Evolutionary conservation across 2,888 invertebrate species (phyloP), one percentile per base, ranked within the genome.

Genomic region (Ectobius pallidus): DNA sequence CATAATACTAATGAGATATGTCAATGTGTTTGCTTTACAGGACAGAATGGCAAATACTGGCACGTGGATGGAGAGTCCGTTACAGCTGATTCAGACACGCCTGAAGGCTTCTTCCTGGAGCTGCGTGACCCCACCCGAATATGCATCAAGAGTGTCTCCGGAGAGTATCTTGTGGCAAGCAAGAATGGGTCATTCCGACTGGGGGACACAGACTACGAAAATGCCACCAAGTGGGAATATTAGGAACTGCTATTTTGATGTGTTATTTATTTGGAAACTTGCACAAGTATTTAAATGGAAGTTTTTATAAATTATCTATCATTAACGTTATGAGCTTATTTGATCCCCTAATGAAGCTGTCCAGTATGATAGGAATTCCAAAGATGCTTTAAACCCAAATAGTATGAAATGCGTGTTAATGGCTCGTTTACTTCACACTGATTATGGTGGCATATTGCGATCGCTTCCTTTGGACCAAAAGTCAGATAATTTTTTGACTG

Each of bases 11-110:
- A 34, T 34, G 7, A 34, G 11, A 34, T 34, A 34, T 7, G 6
- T 34, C 7, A 34, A 7, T 34, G 34, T 34, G 6, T 34, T 80
- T 84, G 20, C 84, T 34, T 80, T 84, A 20, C 84, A 95, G 95
- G 95, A 78, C 92, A 93, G 82, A 96, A 94, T 84, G 94, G 94
- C 80, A 95, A 95, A 83, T 98, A 96, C 85, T 97, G 97, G 96
- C 92, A 94, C 83, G 91, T 94, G 70, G 93, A 94, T 81, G 91
- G 92, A 78, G 97, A 97, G 83, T 89, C 91, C 70, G 91, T 97
- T 72, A 89, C 91, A 42, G 94, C 95, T 74, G 97, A 96, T 83
- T 89, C 93, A 30, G 95, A 95, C 80, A 82, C 87, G 22, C 92
- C 95, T 20, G 90, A 92, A 79, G 93, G 94, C 69, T 97, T 97